Conservation (phyloP, 2,888 invertebrate genomes). For the Megalurothrips usitatus region DNA sequence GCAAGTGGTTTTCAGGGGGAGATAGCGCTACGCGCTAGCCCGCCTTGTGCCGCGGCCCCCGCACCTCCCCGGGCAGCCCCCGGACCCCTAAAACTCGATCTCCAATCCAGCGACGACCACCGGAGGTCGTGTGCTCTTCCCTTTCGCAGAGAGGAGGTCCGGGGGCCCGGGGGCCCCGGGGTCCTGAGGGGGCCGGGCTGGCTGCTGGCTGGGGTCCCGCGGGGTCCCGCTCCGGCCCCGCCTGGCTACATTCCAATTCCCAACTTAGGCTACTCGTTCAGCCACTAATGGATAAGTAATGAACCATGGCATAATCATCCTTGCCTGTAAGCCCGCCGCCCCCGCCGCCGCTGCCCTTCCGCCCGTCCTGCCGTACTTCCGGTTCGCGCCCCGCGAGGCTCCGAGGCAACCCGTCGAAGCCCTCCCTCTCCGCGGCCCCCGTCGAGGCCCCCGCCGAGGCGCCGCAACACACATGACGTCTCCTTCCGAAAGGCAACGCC, state of each 20-base stretch:
- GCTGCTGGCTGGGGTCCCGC: too few relatives aligned
- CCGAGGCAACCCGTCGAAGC: neutral
- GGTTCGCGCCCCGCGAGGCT: neutral
- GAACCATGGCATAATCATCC: conserved; percentile 19
- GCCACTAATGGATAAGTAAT: conserved; percentile 22
- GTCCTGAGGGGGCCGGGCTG: neutral
- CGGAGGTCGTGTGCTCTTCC: too few relatives aligned
- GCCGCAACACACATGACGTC: neutral
- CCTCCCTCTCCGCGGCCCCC: too few relatives aligned
- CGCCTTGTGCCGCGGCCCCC: neutral
- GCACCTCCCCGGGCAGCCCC: neutral
- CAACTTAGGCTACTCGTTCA: conserved; percentile 19
- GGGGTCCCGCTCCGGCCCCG: too few relatives aligned
- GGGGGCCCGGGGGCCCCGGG: neutral
- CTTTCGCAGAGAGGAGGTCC: too few relatives aligned
- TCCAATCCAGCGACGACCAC: too few relatives aligned
- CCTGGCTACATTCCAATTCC: conserved; percentile 21
- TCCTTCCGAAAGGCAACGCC: neutral
- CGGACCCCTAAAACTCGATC: neutral
- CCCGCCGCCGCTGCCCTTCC: neutral
- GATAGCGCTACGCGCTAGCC: neutral
- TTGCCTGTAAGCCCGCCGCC: neutral
- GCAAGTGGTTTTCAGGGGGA: neutral
- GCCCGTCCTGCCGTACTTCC: neutral
- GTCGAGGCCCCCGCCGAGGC: neutral